Evolutionary conservation across 2,113 vertebrate genomes (phyloP), one percentile per base, ranked within the genome.

Genomic region (Pygoscelis antarcticus): DNA sequence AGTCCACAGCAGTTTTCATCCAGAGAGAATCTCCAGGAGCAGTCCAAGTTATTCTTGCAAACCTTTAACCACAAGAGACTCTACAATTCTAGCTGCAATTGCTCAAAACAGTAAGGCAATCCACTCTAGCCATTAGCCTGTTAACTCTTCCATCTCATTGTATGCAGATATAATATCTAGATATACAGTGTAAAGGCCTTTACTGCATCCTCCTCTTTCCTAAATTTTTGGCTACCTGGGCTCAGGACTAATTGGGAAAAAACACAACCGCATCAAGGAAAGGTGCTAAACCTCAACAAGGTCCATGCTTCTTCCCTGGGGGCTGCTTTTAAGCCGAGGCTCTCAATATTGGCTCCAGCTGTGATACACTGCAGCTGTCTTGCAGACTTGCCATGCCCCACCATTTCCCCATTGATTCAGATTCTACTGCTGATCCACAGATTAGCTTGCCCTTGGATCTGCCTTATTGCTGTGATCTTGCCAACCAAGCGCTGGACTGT

Each of bases 181-280:
- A 66, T 2, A 16, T 4, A 44, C 4, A 38, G 5, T 6, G 4
- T 8, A 51, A 60, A 88, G 27, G 5, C 4, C 40, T 47, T 78
- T 26, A 26, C 21, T 23, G 5, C 21, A 74, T 5, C 25, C 16
- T 55, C 3, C 3, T 2, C 7, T 69, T 58, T 32, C 30, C 6
- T 16, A 38, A 26, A 7, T 5, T 20, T 58, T 32, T 26, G 0
- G 3, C 70, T 20, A 5, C 9, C 7, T 19, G 4, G 7, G 16
- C 17, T 47, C 26, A 85, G 23, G 11, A 13, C 15, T 26, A 42
- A 36, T 2, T 16, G 1, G 13, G 42, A 13, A 32, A 80, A 2
- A 38, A 0, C 10, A 29, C 3, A 83, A 4, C 11, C 15, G 0
- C 2, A 2, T 2, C 30, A 49, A 4, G 1, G 0, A 0, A 64